Percentiles rank a stretch among this genome's conserved stretches.
Conservation (phyloP, 2,888 invertebrate species). For the Cremastinae sp. region DNA sequence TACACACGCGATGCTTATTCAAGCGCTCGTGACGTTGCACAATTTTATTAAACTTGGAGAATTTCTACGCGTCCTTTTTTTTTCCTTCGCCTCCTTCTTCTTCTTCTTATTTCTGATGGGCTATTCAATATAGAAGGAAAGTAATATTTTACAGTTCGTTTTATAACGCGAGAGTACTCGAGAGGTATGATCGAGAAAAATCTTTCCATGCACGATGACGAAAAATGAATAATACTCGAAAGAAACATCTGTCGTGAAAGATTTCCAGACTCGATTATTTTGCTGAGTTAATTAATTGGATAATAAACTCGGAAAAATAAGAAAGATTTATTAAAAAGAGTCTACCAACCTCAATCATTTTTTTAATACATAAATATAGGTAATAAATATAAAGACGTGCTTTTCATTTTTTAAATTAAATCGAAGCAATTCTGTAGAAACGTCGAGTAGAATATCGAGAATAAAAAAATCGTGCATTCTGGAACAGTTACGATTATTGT, state of each 20-base stretch:
- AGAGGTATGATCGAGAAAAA: not conserved
- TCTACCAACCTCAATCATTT: too few species aligned
- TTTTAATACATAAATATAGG: too few species aligned
- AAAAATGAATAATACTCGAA: not conserved
- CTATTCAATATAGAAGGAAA: conserved; percentile 33
- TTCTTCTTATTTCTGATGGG: conserved; percentile 17
- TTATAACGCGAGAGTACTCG: not conserved
- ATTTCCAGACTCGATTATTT: not conserved
- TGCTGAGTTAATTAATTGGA: not conserved
- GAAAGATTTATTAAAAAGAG: too few species aligned
- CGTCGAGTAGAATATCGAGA: conserved; percentile 20
- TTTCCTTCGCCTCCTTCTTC: too few species aligned
- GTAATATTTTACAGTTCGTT: conserved; percentile 25
- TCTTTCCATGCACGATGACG: not conserved
- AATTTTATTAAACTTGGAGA: conserved; percentile 25
- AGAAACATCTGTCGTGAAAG: not conserved
- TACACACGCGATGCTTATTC: conserved; percentile 9
- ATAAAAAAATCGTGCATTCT: conserved; percentile 24
- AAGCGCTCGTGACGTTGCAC: conserved; percentile 34
- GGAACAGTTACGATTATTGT: conserved; percentile 16
- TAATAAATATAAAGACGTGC: too few species aligned
- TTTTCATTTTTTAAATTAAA: too few species aligned
- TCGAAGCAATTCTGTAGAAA: not conserved
- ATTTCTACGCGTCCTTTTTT: conserved; percentile 28
- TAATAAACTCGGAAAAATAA: too few species aligned